Evolutionary conservation across 2,888 invertebrate genomes (phyloP).

Genomic region (Acleris emargana): DNA sequence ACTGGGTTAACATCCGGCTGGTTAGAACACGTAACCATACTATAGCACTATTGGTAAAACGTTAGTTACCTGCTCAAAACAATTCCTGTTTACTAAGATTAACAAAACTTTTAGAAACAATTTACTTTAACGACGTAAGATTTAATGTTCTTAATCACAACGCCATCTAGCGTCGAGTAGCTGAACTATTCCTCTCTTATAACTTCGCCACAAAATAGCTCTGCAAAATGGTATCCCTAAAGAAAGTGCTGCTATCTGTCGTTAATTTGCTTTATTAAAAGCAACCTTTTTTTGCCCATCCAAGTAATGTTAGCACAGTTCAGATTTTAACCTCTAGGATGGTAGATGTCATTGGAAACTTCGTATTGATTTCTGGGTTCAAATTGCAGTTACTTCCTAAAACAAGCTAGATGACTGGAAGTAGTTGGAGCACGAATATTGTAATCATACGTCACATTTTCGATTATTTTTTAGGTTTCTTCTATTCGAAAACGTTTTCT

Average conservation of each 20-base stretch:
- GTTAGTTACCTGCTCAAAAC: neutral
- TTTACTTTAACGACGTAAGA: no score
- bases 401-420: no score
- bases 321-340: neutral
- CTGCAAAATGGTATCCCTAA: neutral
- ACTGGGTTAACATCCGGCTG: conserved; percentile 20
- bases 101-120: no score
- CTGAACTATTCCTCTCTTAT: neutral
- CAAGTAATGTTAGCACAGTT: neutral
- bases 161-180: conserved; percentile 33
- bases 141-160: neutral
- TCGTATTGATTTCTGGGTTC: conserved; percentile 8
- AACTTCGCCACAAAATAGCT: neutral
- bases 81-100: neutral
- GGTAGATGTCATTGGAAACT: conserved; percentile 16
- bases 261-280: neutral
- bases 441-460: no score
- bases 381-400: no score
- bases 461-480: no score
- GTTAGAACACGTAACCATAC: neutral
- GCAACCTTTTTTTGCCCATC: neutral
- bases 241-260: conserved; percentile 23
- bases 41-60: neutral
- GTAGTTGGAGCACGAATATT: no score
- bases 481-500: no score